Evolutionary conservation across 2,113 vertebrate genomes (phyloP).

Genomic region (Riparia riparia): DNA sequence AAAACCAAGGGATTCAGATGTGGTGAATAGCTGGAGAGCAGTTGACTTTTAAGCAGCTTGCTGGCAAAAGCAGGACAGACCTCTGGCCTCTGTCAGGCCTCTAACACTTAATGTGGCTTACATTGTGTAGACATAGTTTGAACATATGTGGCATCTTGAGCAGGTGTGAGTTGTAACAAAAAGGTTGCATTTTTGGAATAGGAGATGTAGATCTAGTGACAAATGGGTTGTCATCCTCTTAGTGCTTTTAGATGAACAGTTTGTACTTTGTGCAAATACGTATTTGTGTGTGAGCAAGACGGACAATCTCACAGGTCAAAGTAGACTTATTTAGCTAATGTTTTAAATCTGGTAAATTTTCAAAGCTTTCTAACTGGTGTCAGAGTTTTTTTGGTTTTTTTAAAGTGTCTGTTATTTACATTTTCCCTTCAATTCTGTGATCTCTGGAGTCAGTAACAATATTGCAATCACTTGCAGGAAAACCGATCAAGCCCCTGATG

Average conservation of each 20-base stretch:
- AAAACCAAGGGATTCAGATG: not conserved
- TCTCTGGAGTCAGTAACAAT: not conserved
- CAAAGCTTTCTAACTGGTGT: not conserved
- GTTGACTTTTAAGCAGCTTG: not conserved
- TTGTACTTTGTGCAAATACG: not conserved
- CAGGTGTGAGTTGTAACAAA: not conserved
- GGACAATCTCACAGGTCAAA: not conserved
- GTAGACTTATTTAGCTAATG: not conserved
- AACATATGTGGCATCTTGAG: not conserved
- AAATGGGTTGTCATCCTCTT: not conserved
- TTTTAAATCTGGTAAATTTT: not conserved
- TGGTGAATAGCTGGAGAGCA: not conserved
- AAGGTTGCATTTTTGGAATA: not conserved
- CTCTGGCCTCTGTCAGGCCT: not conserved
- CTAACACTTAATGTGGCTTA: accelerated
- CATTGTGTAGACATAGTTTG: accelerated
- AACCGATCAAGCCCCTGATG: conserved; percentile 9
- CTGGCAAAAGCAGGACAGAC: not conserved
- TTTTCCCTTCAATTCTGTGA: not conserved
- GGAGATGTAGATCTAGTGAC: not conserved
- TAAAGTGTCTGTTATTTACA: not conserved
- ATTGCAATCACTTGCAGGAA: not conserved
- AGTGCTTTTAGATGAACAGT: not conserved
- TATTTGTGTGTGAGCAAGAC: not conserved
- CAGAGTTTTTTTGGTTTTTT: not conserved